These are phyloP conservation scores for Todus mexicanus DNA, from an alignment of 2,797 vertebrate species.

Conservation along the genomic window DNA sequence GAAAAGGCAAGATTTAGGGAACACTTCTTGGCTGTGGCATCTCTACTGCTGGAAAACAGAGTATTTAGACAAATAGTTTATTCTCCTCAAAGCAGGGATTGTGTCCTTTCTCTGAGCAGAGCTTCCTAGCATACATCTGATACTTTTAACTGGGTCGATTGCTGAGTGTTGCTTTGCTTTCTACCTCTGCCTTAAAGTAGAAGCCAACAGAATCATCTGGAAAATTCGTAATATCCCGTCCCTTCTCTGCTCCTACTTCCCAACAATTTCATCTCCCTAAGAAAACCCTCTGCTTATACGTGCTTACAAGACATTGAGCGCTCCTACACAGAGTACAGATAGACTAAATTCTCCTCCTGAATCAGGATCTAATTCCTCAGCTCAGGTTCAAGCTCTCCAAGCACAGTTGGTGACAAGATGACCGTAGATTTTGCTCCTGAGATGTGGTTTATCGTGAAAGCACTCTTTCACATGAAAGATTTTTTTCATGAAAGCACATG, in stretches of 20 bases:
- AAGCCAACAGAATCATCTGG: background rate
- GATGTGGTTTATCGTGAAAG: background rate
- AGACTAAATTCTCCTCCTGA: background rate
- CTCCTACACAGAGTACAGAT: background rate
- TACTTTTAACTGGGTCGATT: background rate
- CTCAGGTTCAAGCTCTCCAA: background rate
- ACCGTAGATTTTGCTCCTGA: background rate
- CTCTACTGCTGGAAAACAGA: background rate
- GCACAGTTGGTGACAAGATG: background rate
- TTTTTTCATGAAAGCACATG: too few species aligned
- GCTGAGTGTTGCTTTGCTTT: background rate
- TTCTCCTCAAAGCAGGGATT: background rate
- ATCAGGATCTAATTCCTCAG: background rate
- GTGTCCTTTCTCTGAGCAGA: background rate
- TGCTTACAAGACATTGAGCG: background rate
- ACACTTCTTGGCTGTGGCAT: background rate
- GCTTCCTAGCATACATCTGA: background rate
- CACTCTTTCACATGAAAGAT: too few species aligned
- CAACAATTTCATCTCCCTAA: background rate
- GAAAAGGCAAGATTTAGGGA: background rate
- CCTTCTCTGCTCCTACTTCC: background rate
- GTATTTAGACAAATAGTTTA: background rate
- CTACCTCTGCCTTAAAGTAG: background rate
- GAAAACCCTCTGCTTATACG: background rate
- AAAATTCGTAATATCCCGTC: background rate